Conservation (phyloP, 2,113 vertebrate species). For the Progne subis region DNA sequence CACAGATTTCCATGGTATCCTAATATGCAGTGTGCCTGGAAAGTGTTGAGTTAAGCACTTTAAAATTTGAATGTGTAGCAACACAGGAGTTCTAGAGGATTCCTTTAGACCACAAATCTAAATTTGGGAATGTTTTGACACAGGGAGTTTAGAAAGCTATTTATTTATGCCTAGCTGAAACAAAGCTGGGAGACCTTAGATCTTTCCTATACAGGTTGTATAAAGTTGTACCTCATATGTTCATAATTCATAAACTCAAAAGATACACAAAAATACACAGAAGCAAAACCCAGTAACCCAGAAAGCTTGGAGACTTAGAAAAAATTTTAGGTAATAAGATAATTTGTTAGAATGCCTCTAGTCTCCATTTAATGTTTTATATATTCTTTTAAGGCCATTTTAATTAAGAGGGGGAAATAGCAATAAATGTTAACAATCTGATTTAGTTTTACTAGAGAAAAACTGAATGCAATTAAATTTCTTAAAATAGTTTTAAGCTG, state of each 20-base stretch:
- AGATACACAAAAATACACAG: not conserved
- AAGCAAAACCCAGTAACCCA: not conserved
- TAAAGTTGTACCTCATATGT: accelerated
- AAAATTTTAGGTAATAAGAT: not conserved
- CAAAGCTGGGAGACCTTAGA: not conserved
- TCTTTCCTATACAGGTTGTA: not conserved
- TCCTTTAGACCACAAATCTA: not conserved
- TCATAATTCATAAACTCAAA: not conserved
- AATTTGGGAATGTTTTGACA: not conserved
- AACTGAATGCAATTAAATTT: constrained; percentile 8
- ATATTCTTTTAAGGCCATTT: not conserved
- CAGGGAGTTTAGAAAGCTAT: not conserved
- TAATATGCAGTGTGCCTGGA: not conserved
- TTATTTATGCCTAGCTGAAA: not conserved
- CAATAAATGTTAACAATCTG: constrained; percentile 44
- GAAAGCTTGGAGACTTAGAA: not conserved
- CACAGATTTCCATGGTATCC: not conserved
- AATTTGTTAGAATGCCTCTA: constrained; percentile 20
- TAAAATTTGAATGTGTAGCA: not conserved
- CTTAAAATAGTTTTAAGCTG: constrained; percentile 27
- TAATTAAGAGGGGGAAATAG: constrained; percentile 34
- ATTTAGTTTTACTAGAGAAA: constrained; percentile 38
- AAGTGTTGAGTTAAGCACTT: not conserved
- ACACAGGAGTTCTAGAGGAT: not conserved
- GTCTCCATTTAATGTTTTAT: not conserved